Conservation (phyloP, 2,113 vertebrate genomes). For the mouse (Mus musculus) region GRCm39 chr14:85078001-85078500, state of each 20-base stretch:
- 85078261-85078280: background rate
- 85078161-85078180: background rate
- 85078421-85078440: background rate
- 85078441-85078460: background rate
- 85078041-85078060: background rate
- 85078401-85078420: background rate
- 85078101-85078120: background rate
- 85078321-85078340: background rate
- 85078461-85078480: background rate
- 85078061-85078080: background rate
- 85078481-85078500: background rate
- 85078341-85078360: background rate
- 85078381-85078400: background rate
- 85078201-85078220: background rate
- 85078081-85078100: background rate
- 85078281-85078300: background rate
- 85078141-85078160: background rate
- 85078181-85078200: background rate
- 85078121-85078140: background rate
- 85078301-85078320: background rate
- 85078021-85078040: background rate
- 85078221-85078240: background rate
- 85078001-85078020: background rate
- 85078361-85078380: background rate
- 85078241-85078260: constrained; percentile 12